These are phyloP conservation scores for Neopipo cinnamomea DNA, from an alignment of 2,113 vertebrate species.

Conservation along the genomic window DNA sequence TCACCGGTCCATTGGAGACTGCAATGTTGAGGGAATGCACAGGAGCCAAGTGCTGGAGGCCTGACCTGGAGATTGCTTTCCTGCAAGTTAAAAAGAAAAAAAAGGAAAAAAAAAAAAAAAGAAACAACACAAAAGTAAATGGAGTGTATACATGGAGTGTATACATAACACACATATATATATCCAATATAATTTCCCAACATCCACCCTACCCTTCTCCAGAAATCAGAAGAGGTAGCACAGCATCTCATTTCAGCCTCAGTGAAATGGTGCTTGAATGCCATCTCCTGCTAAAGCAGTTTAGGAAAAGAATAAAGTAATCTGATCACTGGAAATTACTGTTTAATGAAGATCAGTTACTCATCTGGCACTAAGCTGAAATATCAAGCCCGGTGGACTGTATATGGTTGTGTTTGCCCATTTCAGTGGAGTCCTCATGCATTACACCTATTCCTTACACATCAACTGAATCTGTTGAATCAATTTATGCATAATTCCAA, in stretches of 20 bases:
- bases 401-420: neutral
- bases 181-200: neutral
- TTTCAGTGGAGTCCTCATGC: neutral
- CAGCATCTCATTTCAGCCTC: neutral
- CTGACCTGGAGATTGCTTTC: constrained; percentile 98
- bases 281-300: constrained; percentile 2
- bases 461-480: neutral
- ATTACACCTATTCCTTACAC: neutral
- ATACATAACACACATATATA: neutral
- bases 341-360: constrained; percentile 27
- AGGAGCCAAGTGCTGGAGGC: constrained; percentile 93
- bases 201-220: neutral
- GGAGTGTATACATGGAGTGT: neutral
- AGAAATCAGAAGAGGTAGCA: constrained; percentile 40
- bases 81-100: constrained; percentile 73
- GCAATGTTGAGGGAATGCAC: constrained; percentile 81
- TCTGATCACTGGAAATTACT: constrained; percentile 39
- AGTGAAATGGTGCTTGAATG: constrained; percentile 1
- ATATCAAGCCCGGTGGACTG: neutral
- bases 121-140: constrained; percentile 6
- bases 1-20: constrained; percentile 91
- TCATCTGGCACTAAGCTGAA: neutral
- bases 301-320: constrained; percentile 22
- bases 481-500: neutral
- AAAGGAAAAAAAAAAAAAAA: neutral